These are phyloP conservation scores for Caenorhabditis japonica DNA, from an alignment of 2,888 invertebrate species.

Conservation along the genomic window DNA sequence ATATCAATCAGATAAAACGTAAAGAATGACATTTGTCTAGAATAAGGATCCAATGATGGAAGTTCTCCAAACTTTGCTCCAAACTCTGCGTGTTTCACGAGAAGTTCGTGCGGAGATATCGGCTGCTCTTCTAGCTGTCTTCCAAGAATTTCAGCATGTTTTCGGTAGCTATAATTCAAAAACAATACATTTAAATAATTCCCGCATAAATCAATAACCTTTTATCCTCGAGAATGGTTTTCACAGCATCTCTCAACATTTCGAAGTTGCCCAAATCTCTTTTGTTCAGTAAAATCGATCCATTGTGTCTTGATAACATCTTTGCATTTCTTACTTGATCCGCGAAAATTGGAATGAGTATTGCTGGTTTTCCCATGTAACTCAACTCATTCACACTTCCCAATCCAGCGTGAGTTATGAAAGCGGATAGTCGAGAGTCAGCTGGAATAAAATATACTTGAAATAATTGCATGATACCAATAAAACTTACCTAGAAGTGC, in stretches of 20 bases:
- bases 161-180: slow-evolving; percentile 31
- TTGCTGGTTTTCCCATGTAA: slow-evolving; percentile 37
- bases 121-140: slow-evolving; percentile 26
- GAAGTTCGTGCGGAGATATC: slow-evolving; percentile 15
- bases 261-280: slow-evolving; percentile 3
- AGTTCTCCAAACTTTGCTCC: slow-evolving; percentile 28
- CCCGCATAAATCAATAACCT: too few relatives aligned
- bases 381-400: slow-evolving; percentile 42
- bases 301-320: slow-evolving; percentile 44
- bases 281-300: slow-evolving; percentile 32
- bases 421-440: slow-evolving; percentile 26
- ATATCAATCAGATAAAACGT: slow-evolving; percentile 23
- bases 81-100: slow-evolving; percentile 28
- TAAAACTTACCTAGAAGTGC: not conserved
- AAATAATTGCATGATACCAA: not conserved
- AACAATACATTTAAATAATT: too few relatives aligned
- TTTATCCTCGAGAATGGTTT: not conserved
- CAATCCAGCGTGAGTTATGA: slow-evolving; percentile 46
- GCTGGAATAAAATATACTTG: slow-evolving; percentile 10
- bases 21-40: slow-evolving; percentile 21
- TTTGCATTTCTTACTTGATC: slow-evolving; percentile 37
- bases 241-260: not conserved
- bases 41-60: slow-evolving; percentile 17
- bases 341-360: slow-evolving; percentile 33
- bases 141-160: slow-evolving; percentile 15